Evolutionary conservation across 2,113 vertebrate genomes (phyloP).

Genomic region (Aleadryas rufinucha): DNA sequence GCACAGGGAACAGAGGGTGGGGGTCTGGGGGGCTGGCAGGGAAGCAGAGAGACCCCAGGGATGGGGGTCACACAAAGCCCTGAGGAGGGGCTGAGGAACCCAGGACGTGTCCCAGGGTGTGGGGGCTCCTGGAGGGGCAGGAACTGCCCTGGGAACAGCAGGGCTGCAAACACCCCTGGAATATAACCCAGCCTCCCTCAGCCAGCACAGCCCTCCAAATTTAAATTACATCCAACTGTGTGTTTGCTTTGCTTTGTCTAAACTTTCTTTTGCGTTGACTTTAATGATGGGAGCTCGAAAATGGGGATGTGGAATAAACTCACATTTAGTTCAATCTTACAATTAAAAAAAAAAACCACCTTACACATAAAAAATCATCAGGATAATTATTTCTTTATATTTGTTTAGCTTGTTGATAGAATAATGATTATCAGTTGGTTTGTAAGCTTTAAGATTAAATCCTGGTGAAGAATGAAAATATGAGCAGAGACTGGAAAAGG

Average conservation of each 20-base stretch:
- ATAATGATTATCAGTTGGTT: no score
- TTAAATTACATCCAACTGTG: slow-evolving; percentile 79
- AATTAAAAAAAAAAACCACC: neutral
- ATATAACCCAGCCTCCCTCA: slow-evolving; percentile 69
- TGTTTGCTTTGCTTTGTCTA: slow-evolving; percentile 79
- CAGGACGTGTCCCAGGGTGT: neutral
- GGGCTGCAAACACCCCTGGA: slow-evolving; percentile 83
- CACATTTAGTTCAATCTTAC: neutral
- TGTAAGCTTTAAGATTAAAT: slow-evolving; percentile 10
- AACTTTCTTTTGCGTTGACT: slow-evolving; percentile 74
- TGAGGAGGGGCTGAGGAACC: neutral
- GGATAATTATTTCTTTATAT: neutral
- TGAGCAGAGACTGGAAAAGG: neutral
- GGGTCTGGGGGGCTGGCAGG: neutral
- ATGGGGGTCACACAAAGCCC: neutral
- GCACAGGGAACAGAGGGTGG: neutral
- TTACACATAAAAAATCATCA: neutral
- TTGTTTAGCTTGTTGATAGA: slow-evolving; percentile 20
- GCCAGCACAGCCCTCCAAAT: slow-evolving; percentile 76
- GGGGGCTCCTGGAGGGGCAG: slow-evolving; percentile 38
- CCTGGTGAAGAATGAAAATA: neutral
- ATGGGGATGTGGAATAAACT: neutral
- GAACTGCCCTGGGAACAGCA: slow-evolving; percentile 79
- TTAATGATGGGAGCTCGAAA: slow-evolving; percentile 30
- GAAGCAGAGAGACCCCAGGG: neutral